Base-by-base conservation (phyloP, 1,140 invertebrate species). In the Limonius californicus region DNA sequence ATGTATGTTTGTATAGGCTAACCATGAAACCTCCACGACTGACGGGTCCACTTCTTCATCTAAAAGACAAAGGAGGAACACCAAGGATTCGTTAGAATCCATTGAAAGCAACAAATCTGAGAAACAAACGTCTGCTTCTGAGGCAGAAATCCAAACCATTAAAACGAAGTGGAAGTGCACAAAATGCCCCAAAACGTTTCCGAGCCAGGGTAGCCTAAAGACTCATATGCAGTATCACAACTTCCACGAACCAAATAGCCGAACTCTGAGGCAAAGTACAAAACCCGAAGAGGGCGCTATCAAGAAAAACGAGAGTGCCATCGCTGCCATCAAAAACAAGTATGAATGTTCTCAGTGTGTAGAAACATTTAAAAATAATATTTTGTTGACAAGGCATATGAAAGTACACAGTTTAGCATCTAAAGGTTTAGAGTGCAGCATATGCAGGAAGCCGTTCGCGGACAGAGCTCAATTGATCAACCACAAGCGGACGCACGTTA, bases 181-280 rank as follows among this genome's bases (percentile, higher is more conserved):
- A 1, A 72, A 81, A 60, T 87, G 85, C 74, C 77, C 78, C 57
- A 81, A 81, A 58, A 72, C 70, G 18, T 87, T 86, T 70, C 72
- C 78, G 18, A 83, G 82, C 73, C 78, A 82, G 67, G 79, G 80
- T 63, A 82, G 80, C 69, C 76, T 87, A 19, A 82, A 83, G 57
- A 76, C 79, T 61, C 85, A 87, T 68, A 72, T 80, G 59, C 65
- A 72, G 14, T 71, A 71, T 60, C 72, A 74, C 61, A 72, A 61
- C 59, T 62, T 69, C 23, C 68, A 71, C 54, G 67, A 47, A 18
- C 53, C 70, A 19, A 64, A 63, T 15, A 66, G 30, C 21, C 3
- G 16, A 30, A 12, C 27, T n/a, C 11, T 57, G 30, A 57, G 58
- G 45, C 43, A 57, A 21, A 19, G 2, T 19, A 30, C 39, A 61